Conservation (phyloP, 1,140 invertebrate species). For the Drosophila lini region DNA sequence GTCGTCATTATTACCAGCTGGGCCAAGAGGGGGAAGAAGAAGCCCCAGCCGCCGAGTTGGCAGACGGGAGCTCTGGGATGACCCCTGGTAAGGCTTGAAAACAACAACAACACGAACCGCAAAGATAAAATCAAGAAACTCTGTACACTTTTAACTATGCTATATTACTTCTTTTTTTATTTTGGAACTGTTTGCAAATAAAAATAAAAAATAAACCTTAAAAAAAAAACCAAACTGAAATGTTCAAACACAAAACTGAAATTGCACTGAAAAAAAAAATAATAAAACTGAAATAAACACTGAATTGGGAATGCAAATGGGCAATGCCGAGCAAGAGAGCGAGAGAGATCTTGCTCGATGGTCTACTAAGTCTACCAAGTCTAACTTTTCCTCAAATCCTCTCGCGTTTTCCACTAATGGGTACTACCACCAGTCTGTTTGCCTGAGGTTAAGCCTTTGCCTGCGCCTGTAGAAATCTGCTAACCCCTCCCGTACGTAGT, state of each 20-base stretch:
- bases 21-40: slow-evolving; percentile 44
- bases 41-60: background rate
- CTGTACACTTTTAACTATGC: slow-evolving; percentile 47
- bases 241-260: slow-evolving; percentile 35
- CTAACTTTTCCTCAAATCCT: slow-evolving; percentile 18
- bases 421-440: slow-evolving; percentile 8
- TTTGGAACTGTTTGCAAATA: slow-evolving; percentile 44
- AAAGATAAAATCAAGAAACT: slow-evolving; percentile 32
- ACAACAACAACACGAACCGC: slow-evolving; percentile 19
- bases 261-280: slow-evolving; percentile 14
- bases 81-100: slow-evolving; percentile 48
- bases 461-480: slow-evolving; percentile 33
- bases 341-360: slow-evolving; percentile 5
- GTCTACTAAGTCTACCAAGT: slow-evolving; percentile 15
- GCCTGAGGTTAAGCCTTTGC: slow-evolving; percentile 27
- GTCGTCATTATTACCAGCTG: slow-evolving; percentile 70
- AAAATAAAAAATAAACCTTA: slow-evolving; percentile 29
- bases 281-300: slow-evolving; percentile 9
- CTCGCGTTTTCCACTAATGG: slow-evolving; percentile 36
- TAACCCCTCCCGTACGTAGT: slow-evolving; percentile 15
- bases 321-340: slow-evolving; percentile 2
- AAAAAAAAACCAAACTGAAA: slow-evolving; percentile 21
- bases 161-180: slow-evolving; percentile 24
- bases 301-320: slow-evolving; percentile 26
- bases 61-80: slow-evolving; percentile 13